Percentiles rank a stretch among this genome's conserved stretches.
phyloP scores from a whole-genome alignment of 2,888 invertebrate genomes.

The Pristionchus arcanus region DNA sequence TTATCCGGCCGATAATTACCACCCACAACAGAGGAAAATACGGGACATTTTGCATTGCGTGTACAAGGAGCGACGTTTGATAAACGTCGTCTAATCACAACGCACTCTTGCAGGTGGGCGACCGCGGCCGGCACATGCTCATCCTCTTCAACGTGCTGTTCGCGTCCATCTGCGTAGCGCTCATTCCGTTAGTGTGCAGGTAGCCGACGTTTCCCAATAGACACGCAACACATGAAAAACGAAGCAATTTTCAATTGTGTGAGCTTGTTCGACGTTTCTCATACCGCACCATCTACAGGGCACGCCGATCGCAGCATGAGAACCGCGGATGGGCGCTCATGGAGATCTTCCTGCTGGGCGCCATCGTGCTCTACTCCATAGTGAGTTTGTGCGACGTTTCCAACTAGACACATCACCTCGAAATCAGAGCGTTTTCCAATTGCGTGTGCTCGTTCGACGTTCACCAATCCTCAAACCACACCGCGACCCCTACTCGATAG shows the following conservation, averaged over 20 bases:
- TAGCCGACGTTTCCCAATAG: constrained; percentile 14
- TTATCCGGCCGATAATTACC: background rate
- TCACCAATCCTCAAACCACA: background rate
- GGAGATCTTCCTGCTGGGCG: constrained; percentile 79
- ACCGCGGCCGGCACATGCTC: constrained; percentile 65
- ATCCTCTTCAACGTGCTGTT: constrained; percentile 72
- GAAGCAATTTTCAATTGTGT: background rate
- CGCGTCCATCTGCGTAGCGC: constrained; percentile 70
- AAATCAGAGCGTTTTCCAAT: background rate
- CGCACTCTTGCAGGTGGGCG: constrained; percentile 57
- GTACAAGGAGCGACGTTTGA: background rate
- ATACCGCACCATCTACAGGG: constrained; percentile 5
- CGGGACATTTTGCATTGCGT: background rate
- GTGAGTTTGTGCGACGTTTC: constrained; percentile 59
- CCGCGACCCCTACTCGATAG: constrained; percentile 9
- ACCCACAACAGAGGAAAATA: background rate
- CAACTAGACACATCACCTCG: background rate
- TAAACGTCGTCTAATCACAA: constrained; percentile 19
- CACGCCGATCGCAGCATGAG: constrained; percentile 68
- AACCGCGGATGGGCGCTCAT: constrained; percentile 79
- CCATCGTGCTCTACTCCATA: constrained; percentile 77
- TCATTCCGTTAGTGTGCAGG: constrained; percentile 73
- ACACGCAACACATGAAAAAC: background rate
- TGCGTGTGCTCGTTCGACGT: constrained; percentile 1
- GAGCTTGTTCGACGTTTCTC: background rate